Evolutionary conservation across 2,888 invertebrate species (phyloP).

Genomic region (Pristionchus arcanus): DNA sequence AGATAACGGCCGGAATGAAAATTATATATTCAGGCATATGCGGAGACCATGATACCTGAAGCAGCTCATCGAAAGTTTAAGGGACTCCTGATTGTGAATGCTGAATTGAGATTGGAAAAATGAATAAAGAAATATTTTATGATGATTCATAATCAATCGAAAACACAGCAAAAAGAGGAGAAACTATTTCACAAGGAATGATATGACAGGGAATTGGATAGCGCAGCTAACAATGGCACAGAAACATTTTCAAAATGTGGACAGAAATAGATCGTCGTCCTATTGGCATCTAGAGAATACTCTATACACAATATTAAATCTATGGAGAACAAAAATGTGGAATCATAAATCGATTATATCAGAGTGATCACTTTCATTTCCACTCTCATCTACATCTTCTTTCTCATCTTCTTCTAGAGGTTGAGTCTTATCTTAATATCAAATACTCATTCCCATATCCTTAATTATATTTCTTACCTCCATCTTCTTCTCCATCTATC

Average conservation of each 20-base stretch:
- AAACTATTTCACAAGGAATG: not conserved
- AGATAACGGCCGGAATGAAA: no score
- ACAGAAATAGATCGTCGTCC: not conserved
- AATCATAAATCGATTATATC: conserved; percentile 14
- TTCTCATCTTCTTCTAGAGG: conserved; percentile 11
- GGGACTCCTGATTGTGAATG: no score
- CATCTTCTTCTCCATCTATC: not conserved
- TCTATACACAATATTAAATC: not conserved
- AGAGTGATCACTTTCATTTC: conserved; percentile 11
- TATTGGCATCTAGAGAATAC: not conserved
- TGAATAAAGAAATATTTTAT: not conserved
- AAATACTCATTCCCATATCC: not conserved
- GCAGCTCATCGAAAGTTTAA: no score
- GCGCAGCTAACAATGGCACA: not conserved
- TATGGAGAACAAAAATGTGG: not conserved
- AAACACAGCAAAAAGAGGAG: not conserved
- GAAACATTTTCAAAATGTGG: not conserved
- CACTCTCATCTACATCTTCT: not conserved
- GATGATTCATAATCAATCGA: not conserved
- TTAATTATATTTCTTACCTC: not conserved
- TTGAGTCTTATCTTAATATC: not conserved
- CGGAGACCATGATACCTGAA: no score
- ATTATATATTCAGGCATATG: no score
- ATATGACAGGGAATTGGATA: not conserved
- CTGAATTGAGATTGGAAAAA: not conserved